A percentile compares a stretch with the other conserved stretches of the same genome.
These are phyloP conservation scores for Apostichopus japonicus DNA, from an alignment of 35 echinoderm and acorn worm genomes.

Conservation along the genomic window DNA sequence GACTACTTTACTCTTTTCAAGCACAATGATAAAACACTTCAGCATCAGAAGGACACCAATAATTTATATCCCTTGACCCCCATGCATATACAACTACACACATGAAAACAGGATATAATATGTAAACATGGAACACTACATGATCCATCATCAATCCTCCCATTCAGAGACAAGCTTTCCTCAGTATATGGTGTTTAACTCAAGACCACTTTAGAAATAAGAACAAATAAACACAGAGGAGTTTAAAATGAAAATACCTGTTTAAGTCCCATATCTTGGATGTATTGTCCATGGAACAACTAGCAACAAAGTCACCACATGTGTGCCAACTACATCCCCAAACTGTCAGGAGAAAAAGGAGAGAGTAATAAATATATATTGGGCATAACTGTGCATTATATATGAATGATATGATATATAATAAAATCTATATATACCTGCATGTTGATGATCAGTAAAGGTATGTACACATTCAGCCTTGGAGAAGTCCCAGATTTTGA, in stretches of 20 bases:
- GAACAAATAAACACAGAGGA: background rate
- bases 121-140: no score
- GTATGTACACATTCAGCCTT: slow-evolving; percentile 99
- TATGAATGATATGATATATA: background rate
- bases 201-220: no score
- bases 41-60: no score
- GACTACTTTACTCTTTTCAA: no score
- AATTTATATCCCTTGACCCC: no score
- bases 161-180: no score
- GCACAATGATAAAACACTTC: no score
- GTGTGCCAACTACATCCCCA: slow-evolving; percentile 96
- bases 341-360: slow-evolving; percentile 55
- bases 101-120: no score
- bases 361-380: background rate
- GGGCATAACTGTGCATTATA: no score
- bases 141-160: no score
- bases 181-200: no score
- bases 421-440: slow-evolving; percentile 56
- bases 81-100: no score
- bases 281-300: slow-evolving; percentile 96
- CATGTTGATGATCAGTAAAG: slow-evolving; percentile 96
- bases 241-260: slow-evolving; percentile 58
- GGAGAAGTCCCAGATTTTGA: slow-evolving; percentile 99
- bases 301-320: slow-evolving; percentile 88
- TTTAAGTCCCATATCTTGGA: slow-evolving; percentile 98